These are phyloP conservation scores for Drosophila subobscura DNA, from an alignment of 1,140 invertebrate genomes.

Conservation along the genomic window DNA sequence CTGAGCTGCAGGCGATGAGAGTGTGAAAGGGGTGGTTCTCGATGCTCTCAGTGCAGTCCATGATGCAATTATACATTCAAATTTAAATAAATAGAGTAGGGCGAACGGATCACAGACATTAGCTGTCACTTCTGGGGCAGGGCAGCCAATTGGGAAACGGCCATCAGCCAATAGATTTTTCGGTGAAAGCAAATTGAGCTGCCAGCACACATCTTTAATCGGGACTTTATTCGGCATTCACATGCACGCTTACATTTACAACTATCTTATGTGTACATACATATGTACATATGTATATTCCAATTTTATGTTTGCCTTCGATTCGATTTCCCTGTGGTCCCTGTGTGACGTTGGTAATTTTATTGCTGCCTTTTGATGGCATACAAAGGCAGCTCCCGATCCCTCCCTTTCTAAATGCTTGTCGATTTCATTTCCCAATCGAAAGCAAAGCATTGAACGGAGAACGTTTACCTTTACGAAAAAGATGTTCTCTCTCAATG, in stretches of 20 bases:
- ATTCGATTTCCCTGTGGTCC: constrained; percentile 19
- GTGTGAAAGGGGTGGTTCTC: too few relatives aligned
- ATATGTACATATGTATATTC: too few relatives aligned
- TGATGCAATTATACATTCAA: too few relatives aligned
- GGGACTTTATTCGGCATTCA: constrained; percentile 22
- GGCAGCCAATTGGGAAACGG: too few relatives aligned
- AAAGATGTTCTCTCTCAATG: constrained; percentile 1
- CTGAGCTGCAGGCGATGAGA: too few relatives aligned
- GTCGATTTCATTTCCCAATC: constrained; percentile 40
- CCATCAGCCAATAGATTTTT: constrained; percentile 1
- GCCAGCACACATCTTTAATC: constrained; percentile 29
- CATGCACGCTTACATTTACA: constrained; percentile 9
- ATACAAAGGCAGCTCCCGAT: constrained; percentile 17
- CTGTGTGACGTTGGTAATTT: constrained; percentile 41
- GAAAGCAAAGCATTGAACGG: constrained; percentile 5
- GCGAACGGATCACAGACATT: not conserved
- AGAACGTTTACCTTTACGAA: constrained; percentile 11
- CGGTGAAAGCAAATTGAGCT: constrained; percentile 33
- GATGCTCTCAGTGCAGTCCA: too few relatives aligned
- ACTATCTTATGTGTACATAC: constrained; percentile 14
- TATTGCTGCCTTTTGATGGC: constrained; percentile 42
- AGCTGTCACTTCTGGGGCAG: not conserved
- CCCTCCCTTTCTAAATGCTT: constrained; percentile 19
- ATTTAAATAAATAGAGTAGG: too few relatives aligned
- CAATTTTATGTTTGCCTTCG: constrained; percentile 34